phyloP scores from a whole-genome alignment of 2,113 vertebrate species.

The Dipodomys merriami region DNA sequence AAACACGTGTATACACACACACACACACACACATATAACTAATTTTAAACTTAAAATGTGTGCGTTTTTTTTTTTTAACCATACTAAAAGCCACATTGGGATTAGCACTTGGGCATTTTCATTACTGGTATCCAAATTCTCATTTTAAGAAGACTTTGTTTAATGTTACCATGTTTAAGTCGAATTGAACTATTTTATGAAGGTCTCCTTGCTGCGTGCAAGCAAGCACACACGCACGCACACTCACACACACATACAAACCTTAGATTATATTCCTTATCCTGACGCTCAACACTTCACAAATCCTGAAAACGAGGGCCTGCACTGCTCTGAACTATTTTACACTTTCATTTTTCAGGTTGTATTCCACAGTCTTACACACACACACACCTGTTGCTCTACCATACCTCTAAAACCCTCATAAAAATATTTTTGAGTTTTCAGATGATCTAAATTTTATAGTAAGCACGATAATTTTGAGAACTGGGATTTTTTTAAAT shows the following conservation, averaged over 20 bases:
- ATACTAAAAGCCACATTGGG: neutral
- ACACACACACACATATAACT: too few relatives aligned
- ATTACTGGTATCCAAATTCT: neutral
- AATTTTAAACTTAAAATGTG: neutral
- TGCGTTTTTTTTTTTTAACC: neutral
- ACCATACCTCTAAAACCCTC: neutral
- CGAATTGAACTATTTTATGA: neutral
- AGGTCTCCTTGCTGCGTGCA: neutral
- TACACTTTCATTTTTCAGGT: constrained; percentile 59
- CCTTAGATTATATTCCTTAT: neutral
- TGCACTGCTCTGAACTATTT: neutral
- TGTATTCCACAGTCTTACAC: neutral
- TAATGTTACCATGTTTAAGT: neutral
- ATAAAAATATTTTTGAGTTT: neutral
- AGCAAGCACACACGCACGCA: too few relatives aligned
- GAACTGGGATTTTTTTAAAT: constrained; percentile 32
- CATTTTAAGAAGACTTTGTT: neutral
- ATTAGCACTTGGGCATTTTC: neutral
- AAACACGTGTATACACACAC: too few relatives aligned
- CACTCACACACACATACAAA: too few relatives aligned
- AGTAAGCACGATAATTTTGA: neutral
- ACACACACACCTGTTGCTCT: neutral
- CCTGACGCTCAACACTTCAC: neutral
- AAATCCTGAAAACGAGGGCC: neutral
- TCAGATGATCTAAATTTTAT: neutral